Evolutionary conservation across 2,113 vertebrate species (phyloP).

Genomic region (Anolis sagrei): DNA sequence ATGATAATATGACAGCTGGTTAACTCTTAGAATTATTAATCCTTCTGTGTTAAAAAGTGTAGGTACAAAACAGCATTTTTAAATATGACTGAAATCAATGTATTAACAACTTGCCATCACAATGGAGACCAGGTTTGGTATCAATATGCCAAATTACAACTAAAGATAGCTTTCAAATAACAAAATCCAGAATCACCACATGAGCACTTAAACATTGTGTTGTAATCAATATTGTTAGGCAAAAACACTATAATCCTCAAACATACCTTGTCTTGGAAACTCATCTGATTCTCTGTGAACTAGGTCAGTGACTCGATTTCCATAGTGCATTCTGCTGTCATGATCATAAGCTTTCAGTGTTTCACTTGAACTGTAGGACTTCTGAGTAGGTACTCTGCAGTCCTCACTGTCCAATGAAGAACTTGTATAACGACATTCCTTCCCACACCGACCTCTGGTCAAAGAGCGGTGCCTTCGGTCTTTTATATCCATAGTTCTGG

Average conservation of each 20-base stretch:
- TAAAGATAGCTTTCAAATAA: not conserved
- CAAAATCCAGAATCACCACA: not conserved
- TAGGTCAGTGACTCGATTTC: slow-evolving; percentile 90
- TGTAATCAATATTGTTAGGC: fast-evolving
- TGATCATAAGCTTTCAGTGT: slow-evolving; percentile 96
- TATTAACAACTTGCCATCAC: not conserved
- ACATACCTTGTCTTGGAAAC: slow-evolving; percentile 93
- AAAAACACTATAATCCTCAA: not conserved
- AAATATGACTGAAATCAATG: not conserved
- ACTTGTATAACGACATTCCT: slow-evolving; percentile 91
- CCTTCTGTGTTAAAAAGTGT: not conserved
- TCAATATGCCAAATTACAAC: not conserved
- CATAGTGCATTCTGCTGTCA: slow-evolving; percentile 92
- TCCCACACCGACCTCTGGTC: slow-evolving; percentile 87
- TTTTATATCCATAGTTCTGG: slow-evolving; percentile 88
- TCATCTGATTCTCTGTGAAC: slow-evolving; percentile 96
- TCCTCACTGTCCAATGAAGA: slow-evolving; percentile 92
- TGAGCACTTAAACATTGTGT: not conserved
- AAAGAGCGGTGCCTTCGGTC: slow-evolving; percentile 92
- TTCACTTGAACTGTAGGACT: slow-evolving; percentile 97
- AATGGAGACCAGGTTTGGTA: slow-evolving; percentile 9
- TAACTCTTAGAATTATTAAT: not conserved
- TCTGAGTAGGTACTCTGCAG: slow-evolving; percentile 95
- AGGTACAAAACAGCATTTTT: not conserved
- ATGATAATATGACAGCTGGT: not conserved